These are phyloP conservation scores for Castor canadensis DNA, from an alignment of 2,113 vertebrate species.

Conservation along the genomic window DNA sequence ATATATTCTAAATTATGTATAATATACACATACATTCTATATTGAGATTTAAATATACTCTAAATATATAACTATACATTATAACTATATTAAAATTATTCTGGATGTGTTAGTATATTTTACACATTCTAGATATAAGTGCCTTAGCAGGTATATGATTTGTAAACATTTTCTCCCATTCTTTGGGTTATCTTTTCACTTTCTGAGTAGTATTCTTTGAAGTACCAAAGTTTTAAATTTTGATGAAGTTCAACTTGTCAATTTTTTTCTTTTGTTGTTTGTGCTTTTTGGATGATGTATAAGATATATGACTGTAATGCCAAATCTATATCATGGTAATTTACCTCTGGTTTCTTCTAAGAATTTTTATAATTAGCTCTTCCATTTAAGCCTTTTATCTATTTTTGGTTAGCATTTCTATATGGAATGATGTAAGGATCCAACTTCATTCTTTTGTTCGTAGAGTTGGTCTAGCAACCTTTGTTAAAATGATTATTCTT, in stretches of 20 bases:
- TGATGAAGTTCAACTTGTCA: background rate
- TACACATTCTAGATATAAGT: background rate
- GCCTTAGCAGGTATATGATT: slow-evolving; percentile 5
- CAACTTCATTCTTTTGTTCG: background rate
- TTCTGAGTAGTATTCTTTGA: background rate
- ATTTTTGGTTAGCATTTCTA: too few relatives aligned
- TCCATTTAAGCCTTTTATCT: too few relatives aligned
- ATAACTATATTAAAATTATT: background rate
- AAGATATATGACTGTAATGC: background rate
- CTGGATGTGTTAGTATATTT: background rate
- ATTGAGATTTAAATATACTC: background rate
- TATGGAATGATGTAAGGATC: too few relatives aligned
- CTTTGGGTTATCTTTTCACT: background rate
- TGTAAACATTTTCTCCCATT: background rate
- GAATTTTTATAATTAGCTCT: background rate
- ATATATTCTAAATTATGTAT: background rate
- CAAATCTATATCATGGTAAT: background rate
- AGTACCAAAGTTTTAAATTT: background rate
- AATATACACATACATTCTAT: background rate
- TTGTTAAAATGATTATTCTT: background rate
- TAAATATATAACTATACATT: background rate
- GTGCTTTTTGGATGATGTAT: background rate
- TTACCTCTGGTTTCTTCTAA: background rate
- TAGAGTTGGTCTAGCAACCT: background rate
- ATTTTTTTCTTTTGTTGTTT: background rate